Base-by-base conservation (phyloP, 2,113 vertebrate genomes). In the Planiliza haematocheilus region DNA sequence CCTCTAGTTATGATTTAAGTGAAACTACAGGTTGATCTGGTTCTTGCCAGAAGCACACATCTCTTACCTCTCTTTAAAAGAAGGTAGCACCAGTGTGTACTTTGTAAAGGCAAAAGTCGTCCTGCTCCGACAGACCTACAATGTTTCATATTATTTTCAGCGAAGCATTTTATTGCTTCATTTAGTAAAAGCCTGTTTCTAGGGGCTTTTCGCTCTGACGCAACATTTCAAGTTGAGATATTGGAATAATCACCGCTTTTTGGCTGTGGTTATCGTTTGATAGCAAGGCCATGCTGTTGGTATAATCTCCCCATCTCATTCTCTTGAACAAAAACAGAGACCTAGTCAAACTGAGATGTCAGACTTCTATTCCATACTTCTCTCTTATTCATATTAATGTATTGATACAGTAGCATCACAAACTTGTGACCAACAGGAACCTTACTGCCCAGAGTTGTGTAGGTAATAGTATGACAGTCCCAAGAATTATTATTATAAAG, bases 231-330 rank as follows among this genome's bases (percentile, higher is more conserved):
- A 52, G 49, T 60, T 11, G 56, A 59, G 69, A n/a, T 58, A 34
- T 39, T 67, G 41, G 43, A 49, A 9, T 73, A 82, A 79, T 74
- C 43, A 2, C 41, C 63, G 59, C 42, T 76, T 17, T 77, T 66
- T 76, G 51, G 69, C 71, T 59, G 16, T 67, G 59, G n/a, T 48
- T 34, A 12, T 20, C 48, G 42, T 73, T 73, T 72, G 20, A 79
- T 70, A 55, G 41, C 4, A 43, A 45, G 42, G 67, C 36, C 14
- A 2, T 41, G 10, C 58, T 72, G 57, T 75, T 58, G 0, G 42
- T n/a, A n/a, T n/a, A n/a, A n/a, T n/a, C n/a, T n/a, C n/a, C n/a
- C n/a, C n/a, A n/a, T n/a, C n/a, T n/a, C 30, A 46, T 69, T 75
- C 37, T 60, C 13, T 59, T 30, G 30, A 72, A 65, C 74, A 74